Evolutionary conservation across 2,797 vertebrate species (phyloP), one percentile per base, ranked within the genome.

Genomic region (Xiphophorus birchmanni): DNA sequence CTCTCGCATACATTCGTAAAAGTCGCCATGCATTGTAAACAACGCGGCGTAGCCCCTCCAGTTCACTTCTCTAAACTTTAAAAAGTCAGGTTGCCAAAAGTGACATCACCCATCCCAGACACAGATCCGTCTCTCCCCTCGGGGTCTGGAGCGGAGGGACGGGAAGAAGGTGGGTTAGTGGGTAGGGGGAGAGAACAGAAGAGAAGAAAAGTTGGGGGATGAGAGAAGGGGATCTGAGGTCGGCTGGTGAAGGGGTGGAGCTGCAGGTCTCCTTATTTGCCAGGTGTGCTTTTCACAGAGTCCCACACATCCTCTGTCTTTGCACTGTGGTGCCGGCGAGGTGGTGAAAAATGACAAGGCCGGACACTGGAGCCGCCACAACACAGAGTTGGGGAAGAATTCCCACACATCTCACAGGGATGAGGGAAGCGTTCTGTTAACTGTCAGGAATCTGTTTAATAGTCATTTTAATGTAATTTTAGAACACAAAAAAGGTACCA

Each of bases 261-360:
- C 88, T 88, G 86, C 82, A 90, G 88, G 91, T 90, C 87, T 82
- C 75, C 86, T 76, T 82, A 88, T 86, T 81, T 81, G 86, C 94
- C 95, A 95, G 94, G 94, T 95, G 94, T 94, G 89, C 89, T 84
- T 92, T 92, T 89, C 90, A 85, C 84, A 88, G 81, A 83, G 44
- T 83, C 86, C 80, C 77, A 82, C 82, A 83, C 86, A 81, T 78
- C 74, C 63, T 89, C 87, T 85, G 86, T 75, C 71, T 84, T 85
- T 85, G 75, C 80, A 84, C 67, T 5, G 83, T 42, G 56, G 80
- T 79, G 91, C 90, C 84, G 48, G 79, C 17, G 73, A 81, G 37
- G 73, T 63, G 82, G 79, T 93, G 91, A 93, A 94, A 95, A 93
- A 93, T 93, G 93, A 93, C 85, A 65, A 74, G 82, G 76, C 65